phyloP scores from a whole-genome alignment of 2,797 vertebrate species.

The Neoniphon sammara region DNA sequence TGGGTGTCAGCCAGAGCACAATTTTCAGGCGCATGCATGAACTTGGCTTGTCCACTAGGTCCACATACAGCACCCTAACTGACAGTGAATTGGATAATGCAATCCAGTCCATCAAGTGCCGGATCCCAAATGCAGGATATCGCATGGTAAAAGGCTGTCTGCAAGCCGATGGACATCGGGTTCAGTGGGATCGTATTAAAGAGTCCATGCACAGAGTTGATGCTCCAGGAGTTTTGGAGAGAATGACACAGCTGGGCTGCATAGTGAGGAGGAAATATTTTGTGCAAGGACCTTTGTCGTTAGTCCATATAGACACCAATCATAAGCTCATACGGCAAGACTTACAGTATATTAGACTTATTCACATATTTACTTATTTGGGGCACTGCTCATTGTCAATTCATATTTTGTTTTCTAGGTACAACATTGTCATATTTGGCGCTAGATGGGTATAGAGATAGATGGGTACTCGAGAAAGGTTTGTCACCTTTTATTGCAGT shows the following conservation, averaged over 20 bases:
- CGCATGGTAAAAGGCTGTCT: slow-evolving; percentile 44
- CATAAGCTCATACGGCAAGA: slow-evolving; percentile 47
- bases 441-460: too few relatives aligned
- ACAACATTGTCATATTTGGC: slow-evolving; percentile 47
- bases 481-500: neutral
- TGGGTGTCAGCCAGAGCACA: slow-evolving; percentile 13
- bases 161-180: slow-evolving; percentile 27
- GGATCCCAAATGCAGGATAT: slow-evolving; percentile 42
- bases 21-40: slow-evolving; percentile 42
- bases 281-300: slow-evolving; percentile 42
- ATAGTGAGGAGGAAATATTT: slow-evolving; percentile 45
- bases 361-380: neutral
- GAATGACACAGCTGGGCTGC: slow-evolving; percentile 44
- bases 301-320: slow-evolving; percentile 56
- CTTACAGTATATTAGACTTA: too few relatives aligned
- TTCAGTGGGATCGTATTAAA: slow-evolving; percentile 41
- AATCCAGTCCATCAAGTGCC: slow-evolving; percentile 36
- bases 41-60: slow-evolving; percentile 40
- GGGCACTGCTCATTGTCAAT: neutral
- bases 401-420: slow-evolving; percentile 26
- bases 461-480: slow-evolving; percentile 48
- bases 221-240: slow-evolving; percentile 37
- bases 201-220: slow-evolving; percentile 53
- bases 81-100: slow-evolving; percentile 42
- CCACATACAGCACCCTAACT: slow-evolving; percentile 28